phyloP scores from a whole-genome alignment of 2,113 vertebrate genomes.

The Nerophis lumbriciformis region DNA sequence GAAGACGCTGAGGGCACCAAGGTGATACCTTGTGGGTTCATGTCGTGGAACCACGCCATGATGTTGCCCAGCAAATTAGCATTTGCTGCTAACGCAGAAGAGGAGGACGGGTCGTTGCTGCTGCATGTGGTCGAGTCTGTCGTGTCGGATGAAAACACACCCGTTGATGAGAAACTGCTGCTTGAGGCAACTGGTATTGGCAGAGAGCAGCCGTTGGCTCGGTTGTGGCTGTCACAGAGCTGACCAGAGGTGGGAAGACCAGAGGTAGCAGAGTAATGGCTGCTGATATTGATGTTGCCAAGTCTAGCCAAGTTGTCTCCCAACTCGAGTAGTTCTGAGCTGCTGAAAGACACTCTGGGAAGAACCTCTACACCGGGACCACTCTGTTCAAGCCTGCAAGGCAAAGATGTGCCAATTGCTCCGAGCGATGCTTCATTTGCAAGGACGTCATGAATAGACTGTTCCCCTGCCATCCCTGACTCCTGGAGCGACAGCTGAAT shows the following conservation, averaged over 20 bases:
- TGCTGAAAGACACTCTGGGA: slow-evolving; percentile 80
- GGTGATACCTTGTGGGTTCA: slow-evolving; percentile 93
- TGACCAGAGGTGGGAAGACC: slow-evolving; percentile 66
- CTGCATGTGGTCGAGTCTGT: slow-evolving; percentile 41
- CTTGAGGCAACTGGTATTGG: slow-evolving; percentile 35
- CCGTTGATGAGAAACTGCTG: slow-evolving; percentile 45
- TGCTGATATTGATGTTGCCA: slow-evolving; percentile 70
- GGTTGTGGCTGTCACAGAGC: slow-evolving; percentile 36
- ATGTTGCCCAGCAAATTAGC: slow-evolving; percentile 96
- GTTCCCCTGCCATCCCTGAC: slow-evolving; percentile 77
- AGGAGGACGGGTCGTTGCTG: slow-evolving; percentile 66
- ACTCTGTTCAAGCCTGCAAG: slow-evolving; percentile 83
- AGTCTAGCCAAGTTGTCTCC: slow-evolving; percentile 83
- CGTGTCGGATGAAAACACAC: slow-evolving; percentile 57
- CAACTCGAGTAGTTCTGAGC: slow-evolving; percentile 90
- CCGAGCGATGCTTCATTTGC: slow-evolving; percentile 83
- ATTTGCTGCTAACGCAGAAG: slow-evolving; percentile 62
- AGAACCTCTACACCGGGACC: slow-evolving; percentile 76
- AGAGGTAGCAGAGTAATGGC: slow-evolving; percentile 74
- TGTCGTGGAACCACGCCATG: slow-evolving; percentile 99
- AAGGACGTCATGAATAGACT: slow-evolving; percentile 78
- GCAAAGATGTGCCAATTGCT: slow-evolving; percentile 91
- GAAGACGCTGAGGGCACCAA: slow-evolving; percentile 81
- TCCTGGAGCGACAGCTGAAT: slow-evolving; percentile 98
- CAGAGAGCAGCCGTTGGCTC: slow-evolving; percentile 30